Percentiles rank a stretch among this genome's conserved stretches.
Conservation (phyloP, 1,140 invertebrate genomes). For the Tetramorium simillimum region DNA sequence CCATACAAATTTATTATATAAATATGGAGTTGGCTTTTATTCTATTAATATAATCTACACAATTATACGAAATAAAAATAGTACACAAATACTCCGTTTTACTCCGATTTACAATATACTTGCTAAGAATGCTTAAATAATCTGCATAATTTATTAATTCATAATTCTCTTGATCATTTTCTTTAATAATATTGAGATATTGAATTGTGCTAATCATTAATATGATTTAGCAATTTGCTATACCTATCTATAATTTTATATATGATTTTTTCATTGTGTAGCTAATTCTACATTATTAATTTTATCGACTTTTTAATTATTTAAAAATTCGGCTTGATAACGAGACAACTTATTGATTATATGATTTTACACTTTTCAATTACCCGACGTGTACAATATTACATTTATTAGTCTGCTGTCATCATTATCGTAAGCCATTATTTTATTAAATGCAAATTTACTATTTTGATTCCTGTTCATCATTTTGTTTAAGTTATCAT, state of each 20-base stretch:
- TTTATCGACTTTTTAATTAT: too few species aligned
- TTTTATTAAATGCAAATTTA: slow-evolving; percentile 1
- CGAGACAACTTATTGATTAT: background rate
- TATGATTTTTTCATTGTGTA: too few species aligned
- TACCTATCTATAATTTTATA: too few species aligned
- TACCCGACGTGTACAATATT: background rate
- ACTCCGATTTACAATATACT: background rate
- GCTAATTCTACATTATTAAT: too few species aligned
- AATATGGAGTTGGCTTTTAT: too few species aligned
- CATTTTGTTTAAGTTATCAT: background rate
- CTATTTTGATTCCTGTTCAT: background rate
- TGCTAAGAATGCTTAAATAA: background rate
- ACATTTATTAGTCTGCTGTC: background rate
- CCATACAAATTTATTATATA: too few species aligned
- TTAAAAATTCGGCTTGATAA: background rate
- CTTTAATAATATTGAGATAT: background rate
- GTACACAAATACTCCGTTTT: background rate
- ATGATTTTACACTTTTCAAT: background rate
- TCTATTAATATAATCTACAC: background rate
- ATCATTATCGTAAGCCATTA: background rate
- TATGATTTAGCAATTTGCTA: too few species aligned
- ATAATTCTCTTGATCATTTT: background rate
- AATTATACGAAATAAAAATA: background rate
- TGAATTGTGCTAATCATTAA: background rate
- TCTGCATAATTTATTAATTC: background rate